Conservation (phyloP, 2,888 invertebrate genomes). For the Malacosoma neustria region DNA sequence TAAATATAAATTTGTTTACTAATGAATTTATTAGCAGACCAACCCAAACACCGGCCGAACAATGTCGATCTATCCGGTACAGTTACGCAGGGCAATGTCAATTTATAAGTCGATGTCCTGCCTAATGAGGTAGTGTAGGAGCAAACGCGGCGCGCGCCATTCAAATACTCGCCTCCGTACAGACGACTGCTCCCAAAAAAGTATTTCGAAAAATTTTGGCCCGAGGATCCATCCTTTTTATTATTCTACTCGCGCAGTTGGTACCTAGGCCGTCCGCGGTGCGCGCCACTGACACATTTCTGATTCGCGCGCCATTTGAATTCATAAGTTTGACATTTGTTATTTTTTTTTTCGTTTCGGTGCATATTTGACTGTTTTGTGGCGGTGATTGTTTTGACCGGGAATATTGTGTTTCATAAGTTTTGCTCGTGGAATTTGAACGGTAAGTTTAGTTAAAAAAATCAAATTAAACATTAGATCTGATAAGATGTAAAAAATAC, state of each 20-base stretch:
- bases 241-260: constrained; percentile 46
- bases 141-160: constrained; percentile 48
- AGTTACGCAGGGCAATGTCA: constrained; percentile 62
- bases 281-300: constrained; percentile 74
- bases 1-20: background rate
- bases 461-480: too few relatives aligned
- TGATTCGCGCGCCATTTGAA: constrained; percentile 66
- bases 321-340: constrained; percentile 49
- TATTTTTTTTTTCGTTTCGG: constrained; percentile 43
- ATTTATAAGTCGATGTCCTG: constrained; percentile 73
- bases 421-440: constrained; percentile 25
- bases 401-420: constrained; percentile 33
- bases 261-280: constrained; percentile 61
- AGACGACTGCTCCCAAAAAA: constrained; percentile 49
- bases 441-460: constrained; percentile 53
- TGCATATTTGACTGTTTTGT: constrained; percentile 40
- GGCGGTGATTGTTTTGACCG: constrained; percentile 36
- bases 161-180: constrained; percentile 55
- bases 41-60: background rate
- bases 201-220: constrained; percentile 50
- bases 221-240: constrained; percentile 33
- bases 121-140: constrained; percentile 52
- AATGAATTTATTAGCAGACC: background rate
- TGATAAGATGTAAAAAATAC: too few relatives aligned
- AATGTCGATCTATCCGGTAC: constrained; percentile 29